A percentile compares a stretch with the other conserved stretches of the same genome.
Evolutionary conservation across 2,888 invertebrate genomes (phyloP).

Genomic region (Idaea dimidiata): DNA sequence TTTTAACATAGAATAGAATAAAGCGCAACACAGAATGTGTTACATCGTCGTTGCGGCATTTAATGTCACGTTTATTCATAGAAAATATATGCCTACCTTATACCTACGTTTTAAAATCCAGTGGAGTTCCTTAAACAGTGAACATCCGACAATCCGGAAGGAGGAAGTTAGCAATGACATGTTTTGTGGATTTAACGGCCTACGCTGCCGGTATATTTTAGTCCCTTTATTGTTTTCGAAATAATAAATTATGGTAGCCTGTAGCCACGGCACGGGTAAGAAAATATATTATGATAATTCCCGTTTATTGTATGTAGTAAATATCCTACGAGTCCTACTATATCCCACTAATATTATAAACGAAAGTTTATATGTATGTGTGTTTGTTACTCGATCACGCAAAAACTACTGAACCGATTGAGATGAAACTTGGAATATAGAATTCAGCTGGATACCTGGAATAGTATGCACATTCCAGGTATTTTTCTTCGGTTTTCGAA

Average conservation of each 20-base stretch:
- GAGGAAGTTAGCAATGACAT: not conserved
- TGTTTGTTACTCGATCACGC: too few relatives aligned
- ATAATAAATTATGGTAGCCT: not conserved
- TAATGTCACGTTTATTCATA: not conserved
- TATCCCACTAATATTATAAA: too few relatives aligned
- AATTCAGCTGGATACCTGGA: too few relatives aligned
- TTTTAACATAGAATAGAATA: too few relatives aligned
- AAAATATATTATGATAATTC: not conserved
- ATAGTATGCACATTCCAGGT: too few relatives aligned
- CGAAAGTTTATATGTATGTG: too few relatives aligned
- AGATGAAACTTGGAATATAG: too few relatives aligned
- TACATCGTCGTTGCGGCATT: not conserved
- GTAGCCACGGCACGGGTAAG: not conserved
- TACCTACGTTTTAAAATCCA: not conserved
- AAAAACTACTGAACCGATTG: too few relatives aligned
- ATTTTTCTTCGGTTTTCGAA: too few relatives aligned
- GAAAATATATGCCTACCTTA: too few relatives aligned
- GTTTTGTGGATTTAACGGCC: not conserved
- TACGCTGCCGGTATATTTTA: not conserved
- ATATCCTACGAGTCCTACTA: not conserved
- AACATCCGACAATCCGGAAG: not conserved
- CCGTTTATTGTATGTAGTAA: not conserved
- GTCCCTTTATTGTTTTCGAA: not conserved
- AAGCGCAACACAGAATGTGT: not conserved
- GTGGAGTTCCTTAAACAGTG: not conserved